phyloP scores from a whole-genome alignment of 1,140 invertebrate species.

The Steinernema khuongi region DNA sequence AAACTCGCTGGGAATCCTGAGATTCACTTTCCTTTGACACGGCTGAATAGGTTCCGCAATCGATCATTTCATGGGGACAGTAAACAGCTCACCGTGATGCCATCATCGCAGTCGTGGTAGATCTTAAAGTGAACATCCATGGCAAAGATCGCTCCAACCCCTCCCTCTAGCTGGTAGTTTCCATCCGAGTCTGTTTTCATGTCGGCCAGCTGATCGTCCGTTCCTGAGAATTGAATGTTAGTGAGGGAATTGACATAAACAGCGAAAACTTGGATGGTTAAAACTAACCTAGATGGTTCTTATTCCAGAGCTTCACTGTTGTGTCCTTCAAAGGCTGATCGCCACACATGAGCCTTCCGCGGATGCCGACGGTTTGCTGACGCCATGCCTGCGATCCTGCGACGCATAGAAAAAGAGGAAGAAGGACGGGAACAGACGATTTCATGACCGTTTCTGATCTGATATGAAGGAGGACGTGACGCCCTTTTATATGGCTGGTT shows the following conservation, averaged over 20 bases:
- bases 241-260: background rate
- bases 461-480: too few relatives aligned
- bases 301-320: conserved; percentile 45
- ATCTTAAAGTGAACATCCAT: conserved; percentile 48
- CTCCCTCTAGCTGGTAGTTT: conserved; percentile 36
- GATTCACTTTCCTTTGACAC: conserved; percentile 37
- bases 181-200: conserved; percentile 42
- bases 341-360: conserved; percentile 17
- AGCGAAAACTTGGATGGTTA: conserved; percentile 2
- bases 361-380: conserved; percentile 23
- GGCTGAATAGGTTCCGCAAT: conserved; percentile 19
- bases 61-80: background rate
- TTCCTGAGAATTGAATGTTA: too few relatives aligned
- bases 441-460: conserved; percentile 3
- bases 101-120: conserved; percentile 42
- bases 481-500: too few relatives aligned
- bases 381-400: background rate
- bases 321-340: conserved; percentile 19
- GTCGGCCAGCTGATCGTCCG: conserved; percentile 43
- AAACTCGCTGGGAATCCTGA: conserved; percentile 42
- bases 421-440: background rate
- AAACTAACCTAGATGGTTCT: conserved; percentile 38
- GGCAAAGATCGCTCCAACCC: conserved; percentile 33
- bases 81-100: conserved; percentile 30
- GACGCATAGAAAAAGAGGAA: background rate